These are phyloP conservation scores for Sarcophaga bullata DNA, from an alignment of 1,140 invertebrate species.

Conservation along the genomic window DNA sequence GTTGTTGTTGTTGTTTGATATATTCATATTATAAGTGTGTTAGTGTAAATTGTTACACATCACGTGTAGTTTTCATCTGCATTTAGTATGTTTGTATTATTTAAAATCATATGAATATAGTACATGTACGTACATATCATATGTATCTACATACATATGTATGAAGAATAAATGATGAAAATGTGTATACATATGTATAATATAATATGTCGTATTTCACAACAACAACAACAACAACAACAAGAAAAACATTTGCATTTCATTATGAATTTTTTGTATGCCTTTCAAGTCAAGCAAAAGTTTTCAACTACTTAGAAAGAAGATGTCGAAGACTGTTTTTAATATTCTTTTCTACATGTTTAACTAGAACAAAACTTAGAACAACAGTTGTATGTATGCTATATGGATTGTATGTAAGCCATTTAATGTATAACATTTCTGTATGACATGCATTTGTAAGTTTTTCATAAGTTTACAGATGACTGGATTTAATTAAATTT, in stretches of 20 bases:
- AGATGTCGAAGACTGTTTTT: background rate
- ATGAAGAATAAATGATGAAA: too few relatives aligned
- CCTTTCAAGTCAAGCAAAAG: background rate
- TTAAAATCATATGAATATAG: too few relatives aligned
- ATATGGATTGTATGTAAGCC: background rate
- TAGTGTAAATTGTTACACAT: conserved; percentile 13
- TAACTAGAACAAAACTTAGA: conserved; percentile 3
- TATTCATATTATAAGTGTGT: background rate
- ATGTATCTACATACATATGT: too few relatives aligned
- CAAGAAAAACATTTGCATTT: conserved; percentile 26
- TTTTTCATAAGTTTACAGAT: background rate
- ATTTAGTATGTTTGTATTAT: background rate
- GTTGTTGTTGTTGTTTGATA: background rate
- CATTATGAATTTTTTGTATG: conserved; percentile 12
- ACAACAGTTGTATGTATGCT: background rate
- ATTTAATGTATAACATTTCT: too few relatives aligned
- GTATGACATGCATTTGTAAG: background rate
- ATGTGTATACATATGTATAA: background rate
- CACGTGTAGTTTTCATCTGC: conserved; percentile 3
- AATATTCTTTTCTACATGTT: background rate
- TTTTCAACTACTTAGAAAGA: conserved; percentile 13
- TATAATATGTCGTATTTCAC: background rate
- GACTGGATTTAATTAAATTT: conserved; percentile 6
- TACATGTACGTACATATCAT: too few relatives aligned
- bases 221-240: background rate